A percentile compares a stretch with the other conserved stretches of the same genome.
phyloP scores from a whole-genome alignment of 2,888 invertebrate genomes.

The Callimorpha dominula region DNA sequence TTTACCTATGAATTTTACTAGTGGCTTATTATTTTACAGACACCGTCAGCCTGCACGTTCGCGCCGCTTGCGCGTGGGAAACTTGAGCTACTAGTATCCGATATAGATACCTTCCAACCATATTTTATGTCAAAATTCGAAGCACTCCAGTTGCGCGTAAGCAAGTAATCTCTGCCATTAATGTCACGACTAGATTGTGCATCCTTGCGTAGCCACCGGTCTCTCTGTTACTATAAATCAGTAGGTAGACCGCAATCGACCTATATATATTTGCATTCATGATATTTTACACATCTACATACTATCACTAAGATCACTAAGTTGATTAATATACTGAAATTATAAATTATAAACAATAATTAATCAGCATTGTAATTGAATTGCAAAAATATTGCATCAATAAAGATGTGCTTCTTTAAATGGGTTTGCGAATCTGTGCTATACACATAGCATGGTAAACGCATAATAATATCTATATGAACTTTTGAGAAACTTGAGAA shows the following conservation, averaged over 20 bases:
- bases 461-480: constrained; percentile 3
- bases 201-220: constrained; percentile 71
- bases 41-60: constrained; percentile 17
- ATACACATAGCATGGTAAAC: neutral
- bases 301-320: too few relatives aligned
- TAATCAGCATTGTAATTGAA: constrained; percentile 53
- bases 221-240: constrained; percentile 61
- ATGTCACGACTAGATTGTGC: constrained; percentile 79
- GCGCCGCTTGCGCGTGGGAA: constrained; percentile 81
- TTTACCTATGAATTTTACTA: constrained; percentile 39
- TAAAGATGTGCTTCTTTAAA: constrained; percentile 37
- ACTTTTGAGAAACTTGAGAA: constrained; percentile 19
- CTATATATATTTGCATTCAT: constrained; percentile 59
- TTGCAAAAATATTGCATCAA: constrained; percentile 56
- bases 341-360: constrained; percentile 52
- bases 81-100: constrained; percentile 61
- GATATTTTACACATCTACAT: constrained; percentile 40
- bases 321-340: too few relatives aligned
- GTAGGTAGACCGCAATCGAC: constrained; percentile 58
- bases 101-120: constrained; percentile 60
- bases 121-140: constrained; percentile 79
- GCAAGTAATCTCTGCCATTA: constrained; percentile 69
- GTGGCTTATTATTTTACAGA: constrained; percentile 37
- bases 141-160: constrained; percentile 69
- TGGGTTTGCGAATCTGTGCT: constrained; percentile 11